Base-by-base conservation (phyloP, 1,140 invertebrate species). In the Cyrtorhinus lividipennis region DNA sequence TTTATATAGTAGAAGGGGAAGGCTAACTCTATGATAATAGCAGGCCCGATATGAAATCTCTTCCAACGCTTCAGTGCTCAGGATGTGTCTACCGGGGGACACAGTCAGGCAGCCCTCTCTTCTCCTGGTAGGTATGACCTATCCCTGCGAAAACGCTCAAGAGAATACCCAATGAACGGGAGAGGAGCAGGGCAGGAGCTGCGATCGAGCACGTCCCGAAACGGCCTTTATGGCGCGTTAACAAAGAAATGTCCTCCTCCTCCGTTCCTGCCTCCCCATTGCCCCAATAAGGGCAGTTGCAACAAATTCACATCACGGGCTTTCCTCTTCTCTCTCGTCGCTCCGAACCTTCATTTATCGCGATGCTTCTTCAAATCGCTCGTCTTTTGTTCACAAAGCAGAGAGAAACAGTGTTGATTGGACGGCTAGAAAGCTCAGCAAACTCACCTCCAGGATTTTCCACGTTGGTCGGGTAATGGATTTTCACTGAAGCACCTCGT, bases 291-390 rank as follows among this genome's bases (percentile, higher is more conserved):
- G 20, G 48, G 12, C 48, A 53, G 48, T 53, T 53, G 48, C 48
- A 53, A 53, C 48, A 53, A 53, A 53, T 53, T 53, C 48, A 53
- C 48, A 53, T 53, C 48, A 53, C 48, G 48, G 48, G 10, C 20
- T 22, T 53, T 20, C 48, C 48, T 20, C 8, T 53, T 20, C 48
- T 22, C 12, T 12, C 18, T 22, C 18, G 20, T 53, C 48, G 8
- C 20, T 8, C 48, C 48, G 20, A 22, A 8, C 48, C 48, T 53
- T 53, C 20, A 53, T 53, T 53, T 53, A 53, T 53, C 48, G 20
- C 10, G 12, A 3, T 20, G 10, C 48, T 53, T 20, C 38, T 5
- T 15, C 12, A 53, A 53, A 53, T 53, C 48, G 20, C 48, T 53
- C 48, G 48, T 20, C 20, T 20, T 15, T 53, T 53, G 48, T 53